phyloP scores from a whole-genome alignment of 2,888 invertebrate genomes.

The Dastarcus helophoroides region DNA sequence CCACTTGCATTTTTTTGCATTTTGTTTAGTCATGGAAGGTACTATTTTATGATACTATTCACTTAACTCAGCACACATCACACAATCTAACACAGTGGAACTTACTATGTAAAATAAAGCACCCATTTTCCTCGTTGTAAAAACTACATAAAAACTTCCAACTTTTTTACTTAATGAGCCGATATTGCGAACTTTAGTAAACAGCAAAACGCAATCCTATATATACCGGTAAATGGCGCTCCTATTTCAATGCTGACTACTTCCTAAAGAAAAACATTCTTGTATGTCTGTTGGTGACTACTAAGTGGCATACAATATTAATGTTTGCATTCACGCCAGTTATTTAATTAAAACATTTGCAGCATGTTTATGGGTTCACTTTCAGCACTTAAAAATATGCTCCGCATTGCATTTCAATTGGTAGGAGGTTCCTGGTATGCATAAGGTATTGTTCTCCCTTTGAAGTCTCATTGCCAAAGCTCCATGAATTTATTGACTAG shows the following conservation, averaged over 20 bases:
- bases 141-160: too few relatives aligned
- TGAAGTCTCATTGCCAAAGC: too few relatives aligned
- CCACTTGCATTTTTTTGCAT: too few relatives aligned
- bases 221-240: conserved; percentile 23
- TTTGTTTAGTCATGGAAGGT: too few relatives aligned
- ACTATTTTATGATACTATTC: too few relatives aligned
- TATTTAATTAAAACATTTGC: conserved; percentile 22
- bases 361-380: conserved; percentile 21
- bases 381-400: not conserved
- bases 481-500: too few relatives aligned
- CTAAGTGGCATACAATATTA: conserved; percentile 15
- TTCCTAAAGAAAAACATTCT: conserved; percentile 28
- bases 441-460: too few relatives aligned
- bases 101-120: too few relatives aligned
- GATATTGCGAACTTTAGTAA: conserved; percentile 15
- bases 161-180: conserved; percentile 9
- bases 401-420: not conserved
- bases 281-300: conserved; percentile 14
- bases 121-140: too few relatives aligned
- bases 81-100: too few relatives aligned
- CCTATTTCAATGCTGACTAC: conserved; percentile 30
- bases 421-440: too few relatives aligned
- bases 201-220: conserved; percentile 20
- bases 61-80: too few relatives aligned
- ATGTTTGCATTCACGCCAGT: conserved; percentile 18